Conservation (phyloP, 2,797 vertebrate species). For the Iguana delicatissima region DNA sequence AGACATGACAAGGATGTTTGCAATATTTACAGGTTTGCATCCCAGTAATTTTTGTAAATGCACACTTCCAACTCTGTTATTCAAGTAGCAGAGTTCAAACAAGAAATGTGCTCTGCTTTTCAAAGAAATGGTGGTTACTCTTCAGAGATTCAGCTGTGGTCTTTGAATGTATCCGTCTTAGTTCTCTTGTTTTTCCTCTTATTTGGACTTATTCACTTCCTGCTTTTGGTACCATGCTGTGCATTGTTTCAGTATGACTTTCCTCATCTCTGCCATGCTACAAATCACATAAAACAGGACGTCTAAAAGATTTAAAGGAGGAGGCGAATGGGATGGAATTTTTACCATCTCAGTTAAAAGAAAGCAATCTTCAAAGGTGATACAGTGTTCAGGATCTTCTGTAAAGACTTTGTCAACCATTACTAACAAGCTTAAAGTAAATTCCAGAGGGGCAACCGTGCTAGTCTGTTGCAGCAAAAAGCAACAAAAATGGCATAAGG, state of each 20-base stretch:
- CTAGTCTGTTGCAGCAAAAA: not conserved
- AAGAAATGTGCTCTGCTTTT: not conserved
- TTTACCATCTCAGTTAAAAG: conserved; percentile 14
- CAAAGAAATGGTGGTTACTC: conserved; percentile 29
- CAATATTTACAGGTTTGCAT: conserved; percentile 11
- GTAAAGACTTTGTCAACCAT: not conserved
- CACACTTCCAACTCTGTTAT: not conserved
- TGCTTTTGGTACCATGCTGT: not conserved
- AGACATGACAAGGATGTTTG: not conserved
- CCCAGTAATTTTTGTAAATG: conserved; percentile 21
- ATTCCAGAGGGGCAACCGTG: not conserved
- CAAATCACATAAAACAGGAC: conserved; percentile 23
- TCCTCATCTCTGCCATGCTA: not conserved
- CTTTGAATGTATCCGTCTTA: not conserved
- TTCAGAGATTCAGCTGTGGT: conserved; percentile 14
- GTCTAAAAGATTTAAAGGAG: not conserved
- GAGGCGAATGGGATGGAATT: not conserved
- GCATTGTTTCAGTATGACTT: conserved; percentile 7
- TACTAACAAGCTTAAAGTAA: conserved; percentile 12
- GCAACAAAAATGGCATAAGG: not conserved
- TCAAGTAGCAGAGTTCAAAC: conserved; percentile 41
- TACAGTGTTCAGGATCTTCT: not conserved
- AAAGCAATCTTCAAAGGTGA: conserved; percentile 8
- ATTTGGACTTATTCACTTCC: conserved; percentile 11
- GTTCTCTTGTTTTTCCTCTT: conserved; percentile 14